A percentile compares a stretch with the other conserved stretches of the same genome.
These are phyloP conservation scores for Pachliopta kotzebuea DNA, from an alignment of 2,888 invertebrate species.

Conservation along the genomic window DNA sequence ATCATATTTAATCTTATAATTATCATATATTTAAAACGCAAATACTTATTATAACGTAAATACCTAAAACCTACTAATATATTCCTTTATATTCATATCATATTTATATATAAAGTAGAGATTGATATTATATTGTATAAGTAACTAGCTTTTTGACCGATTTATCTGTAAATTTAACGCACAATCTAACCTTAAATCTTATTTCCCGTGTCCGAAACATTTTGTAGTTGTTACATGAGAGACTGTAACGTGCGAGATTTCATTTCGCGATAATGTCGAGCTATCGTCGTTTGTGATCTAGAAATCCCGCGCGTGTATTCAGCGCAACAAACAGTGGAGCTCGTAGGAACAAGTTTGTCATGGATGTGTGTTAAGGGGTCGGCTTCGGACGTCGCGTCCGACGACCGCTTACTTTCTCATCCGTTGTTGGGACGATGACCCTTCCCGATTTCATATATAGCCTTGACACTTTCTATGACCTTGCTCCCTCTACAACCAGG, in stretches of 20 bases:
- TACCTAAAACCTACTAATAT: conserved; percentile 40
- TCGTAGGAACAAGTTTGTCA: conserved; percentile 61
- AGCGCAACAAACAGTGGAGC: conserved; percentile 43
- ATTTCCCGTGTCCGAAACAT: conserved; percentile 40
- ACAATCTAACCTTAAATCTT: conserved; percentile 56
- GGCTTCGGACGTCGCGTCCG: conserved; percentile 47
- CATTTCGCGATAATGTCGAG: conserved; percentile 40
- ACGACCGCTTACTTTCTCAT: conserved; percentile 72
- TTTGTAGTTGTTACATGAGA: conserved; percentile 33
- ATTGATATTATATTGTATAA: conserved; percentile 48
- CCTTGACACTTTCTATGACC: conserved; percentile 80
- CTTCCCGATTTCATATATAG: conserved; percentile 73
- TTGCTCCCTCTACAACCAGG: conserved; percentile 53
- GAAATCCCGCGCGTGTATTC: conserved; percentile 41
- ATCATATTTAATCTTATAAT: conserved; percentile 52
- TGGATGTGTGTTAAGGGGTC: conserved; percentile 75
- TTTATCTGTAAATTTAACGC: conserved; percentile 72
- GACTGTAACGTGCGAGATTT: conserved; percentile 37
- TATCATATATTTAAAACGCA: conserved; percentile 41
- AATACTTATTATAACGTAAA: not conserved
- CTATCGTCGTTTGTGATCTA: conserved; percentile 45
- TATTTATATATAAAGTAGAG: conserved; percentile 56
- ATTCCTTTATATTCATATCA: conserved; percentile 41
- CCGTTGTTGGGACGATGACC: conserved; percentile 67
- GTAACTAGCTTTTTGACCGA: conserved; percentile 78